These are phyloP conservation scores for Hedychridium roseum DNA, from an alignment of 2,888 invertebrate species.

Conservation along the genomic window DNA sequence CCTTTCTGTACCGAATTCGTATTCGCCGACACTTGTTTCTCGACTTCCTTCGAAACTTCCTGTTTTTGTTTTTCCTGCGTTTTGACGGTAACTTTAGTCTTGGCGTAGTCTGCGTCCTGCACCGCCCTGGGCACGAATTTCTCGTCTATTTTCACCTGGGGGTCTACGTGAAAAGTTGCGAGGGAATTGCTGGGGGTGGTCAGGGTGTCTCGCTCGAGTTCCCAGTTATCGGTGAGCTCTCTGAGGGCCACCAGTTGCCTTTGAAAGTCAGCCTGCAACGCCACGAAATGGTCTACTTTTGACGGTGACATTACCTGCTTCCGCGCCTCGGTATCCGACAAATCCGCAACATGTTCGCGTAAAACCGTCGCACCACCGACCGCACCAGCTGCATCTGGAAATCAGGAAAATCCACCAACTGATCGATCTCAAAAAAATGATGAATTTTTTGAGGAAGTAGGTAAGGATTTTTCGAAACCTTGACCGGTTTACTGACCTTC, in stretches of 20 bases:
- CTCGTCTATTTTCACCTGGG: conserved; percentile 36
- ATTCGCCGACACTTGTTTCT: conserved; percentile 3
- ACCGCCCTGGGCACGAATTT: conserved; percentile 40
- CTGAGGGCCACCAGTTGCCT: conserved; percentile 50
- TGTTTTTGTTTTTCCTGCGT: conserved; percentile 25
- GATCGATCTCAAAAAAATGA: neutral
- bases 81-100: conserved; percentile 21
- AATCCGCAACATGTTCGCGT: conserved; percentile 46
- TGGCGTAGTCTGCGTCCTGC: conserved; percentile 26
- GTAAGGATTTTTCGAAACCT: neutral
- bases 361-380: conserved; percentile 45
- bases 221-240: conserved; percentile 52
- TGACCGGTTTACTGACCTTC: conserved; percentile 44
- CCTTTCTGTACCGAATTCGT: too few species aligned
- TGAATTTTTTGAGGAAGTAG: neutral
- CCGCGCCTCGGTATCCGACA: conserved; percentile 50
- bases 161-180: conserved; percentile 45
- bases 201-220: conserved; percentile 40
- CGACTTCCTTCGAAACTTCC: conserved; percentile 9
- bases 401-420: neutral
- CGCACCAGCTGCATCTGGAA: conserved; percentile 48
- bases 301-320: conserved; percentile 62
- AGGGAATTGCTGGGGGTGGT: conserved; percentile 41
- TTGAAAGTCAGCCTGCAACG: conserved; percentile 58
- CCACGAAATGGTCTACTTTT: conserved; percentile 52